A percentile compares a stretch with the other conserved stretches of the same genome.
These are phyloP conservation scores for Thereva nobilitata DNA, from an alignment of 2,888 invertebrate species.

Conservation along the genomic window DNA sequence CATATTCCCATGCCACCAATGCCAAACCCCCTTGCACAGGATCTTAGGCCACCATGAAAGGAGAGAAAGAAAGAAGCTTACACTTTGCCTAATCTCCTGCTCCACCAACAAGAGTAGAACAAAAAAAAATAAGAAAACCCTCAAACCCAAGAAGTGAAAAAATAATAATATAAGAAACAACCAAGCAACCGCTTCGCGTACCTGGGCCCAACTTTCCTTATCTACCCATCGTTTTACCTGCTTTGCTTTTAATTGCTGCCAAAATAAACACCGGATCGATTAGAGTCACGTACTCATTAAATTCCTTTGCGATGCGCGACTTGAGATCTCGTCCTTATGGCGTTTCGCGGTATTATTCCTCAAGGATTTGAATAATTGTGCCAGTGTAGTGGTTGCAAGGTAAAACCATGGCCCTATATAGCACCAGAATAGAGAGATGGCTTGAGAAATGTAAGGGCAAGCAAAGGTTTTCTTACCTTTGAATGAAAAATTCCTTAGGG, in stretches of 20 bases:
- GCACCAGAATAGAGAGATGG: neutral
- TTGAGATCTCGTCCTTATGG: constrained; percentile 14
- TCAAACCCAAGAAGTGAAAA: too few species aligned
- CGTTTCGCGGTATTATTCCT: neutral
- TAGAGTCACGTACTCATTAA: constrained; percentile 41
- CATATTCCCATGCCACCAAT: neutral
- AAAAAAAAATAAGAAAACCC: too few species aligned
- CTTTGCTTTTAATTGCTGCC: constrained; percentile 40
- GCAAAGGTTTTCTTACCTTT: constrained; percentile 17
- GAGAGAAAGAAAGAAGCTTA: neutral
- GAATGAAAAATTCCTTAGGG: constrained; percentile 19
- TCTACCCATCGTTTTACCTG: constrained; percentile 29
- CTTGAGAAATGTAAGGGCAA: neutral
- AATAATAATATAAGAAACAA: neutral
- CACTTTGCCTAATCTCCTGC: neutral
- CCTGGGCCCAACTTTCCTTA: constrained; percentile 22
- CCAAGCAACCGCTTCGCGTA: neutral
- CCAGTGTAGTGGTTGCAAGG: neutral
- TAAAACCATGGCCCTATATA: neutral
- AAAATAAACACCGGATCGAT: constrained; percentile 40
- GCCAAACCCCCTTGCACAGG: constrained; percentile 7
- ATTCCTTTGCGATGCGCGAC: constrained; percentile 32
- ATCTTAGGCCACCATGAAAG: constrained; percentile 17
- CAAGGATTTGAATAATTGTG: neutral
- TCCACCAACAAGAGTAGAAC: too few species aligned